These are phyloP conservation scores for Mormyrops boulengeri DNA, from an alignment of 2,797 vertebrate species.

Conservation along the genomic window DNA sequence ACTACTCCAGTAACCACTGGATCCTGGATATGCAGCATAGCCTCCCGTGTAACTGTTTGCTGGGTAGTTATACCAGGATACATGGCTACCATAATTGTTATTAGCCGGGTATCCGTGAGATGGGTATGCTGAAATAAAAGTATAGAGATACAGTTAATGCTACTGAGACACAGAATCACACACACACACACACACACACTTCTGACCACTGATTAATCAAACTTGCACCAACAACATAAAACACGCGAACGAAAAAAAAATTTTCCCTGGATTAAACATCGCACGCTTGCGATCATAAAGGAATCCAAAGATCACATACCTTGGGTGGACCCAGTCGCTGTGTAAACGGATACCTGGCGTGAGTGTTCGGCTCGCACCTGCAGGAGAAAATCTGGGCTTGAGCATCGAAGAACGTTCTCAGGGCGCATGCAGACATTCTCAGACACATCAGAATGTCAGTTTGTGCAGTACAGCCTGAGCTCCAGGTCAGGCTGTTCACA, in stretches of 20 bases:
- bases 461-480: constrained; percentile 53
- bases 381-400: background rate
- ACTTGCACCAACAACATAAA: constrained; percentile 34
- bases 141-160: constrained; percentile 59
- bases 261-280: constrained; percentile 24
- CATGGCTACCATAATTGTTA: constrained; percentile 69
- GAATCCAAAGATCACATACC: constrained; percentile 43
- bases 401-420: background rate
- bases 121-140: constrained; percentile 71
- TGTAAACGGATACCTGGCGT: constrained; percentile 50
- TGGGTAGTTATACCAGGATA: constrained; percentile 71
- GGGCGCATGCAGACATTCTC: background rate
- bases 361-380: constrained; percentile 62
- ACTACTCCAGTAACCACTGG: constrained; percentile 68
- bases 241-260: background rate
- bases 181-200: constrained; percentile 16
- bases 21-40: constrained; percentile 66
- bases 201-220: constrained; percentile 42
- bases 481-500: constrained; percentile 55
- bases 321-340: constrained; percentile 59
- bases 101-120: constrained; percentile 64
- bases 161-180: constrained; percentile 3
- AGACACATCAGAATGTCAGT: constrained; percentile 41
- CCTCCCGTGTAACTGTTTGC: constrained; percentile 63
- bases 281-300: constrained; percentile 14